Evolutionary conservation across 2,888 invertebrate genomes (phyloP).

Genomic region (Andrena bicolor): DNA sequence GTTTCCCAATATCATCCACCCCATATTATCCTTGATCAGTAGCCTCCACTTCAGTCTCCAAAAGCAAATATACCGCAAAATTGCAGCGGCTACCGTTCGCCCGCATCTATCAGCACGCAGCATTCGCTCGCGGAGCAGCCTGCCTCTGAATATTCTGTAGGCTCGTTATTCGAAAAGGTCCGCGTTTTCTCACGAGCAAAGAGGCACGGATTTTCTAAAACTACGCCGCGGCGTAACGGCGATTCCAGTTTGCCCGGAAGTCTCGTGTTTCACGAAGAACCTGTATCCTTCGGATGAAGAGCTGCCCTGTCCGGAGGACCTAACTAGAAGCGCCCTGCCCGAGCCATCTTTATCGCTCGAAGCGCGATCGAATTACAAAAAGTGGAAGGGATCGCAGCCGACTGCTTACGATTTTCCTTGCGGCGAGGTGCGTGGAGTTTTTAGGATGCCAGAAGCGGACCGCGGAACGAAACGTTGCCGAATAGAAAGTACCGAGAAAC

Average conservation of each 20-base stretch:
- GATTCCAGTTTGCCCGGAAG: constrained; percentile 67
- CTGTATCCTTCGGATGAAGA: constrained; percentile 44
- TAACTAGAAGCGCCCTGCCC: neutral
- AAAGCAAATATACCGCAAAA: neutral
- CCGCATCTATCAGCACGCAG: neutral
- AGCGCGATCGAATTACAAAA: neutral
- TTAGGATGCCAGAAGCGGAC: neutral
- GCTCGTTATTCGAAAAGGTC: constrained; percentile 29
- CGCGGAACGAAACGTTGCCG: neutral
- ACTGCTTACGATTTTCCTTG: neutral
- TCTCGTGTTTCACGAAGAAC: constrained; percentile 49
- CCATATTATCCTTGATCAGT: neutral
- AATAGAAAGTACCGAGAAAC: constrained; percentile 50
- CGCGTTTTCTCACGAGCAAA: constrained; percentile 40
- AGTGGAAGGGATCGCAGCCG: neutral
- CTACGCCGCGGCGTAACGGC: constrained; percentile 20
- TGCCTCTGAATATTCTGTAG: neutral
- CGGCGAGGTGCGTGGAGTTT: neutral
- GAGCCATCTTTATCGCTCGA: neutral
- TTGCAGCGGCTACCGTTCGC: neutral
- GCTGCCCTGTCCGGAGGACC: constrained; percentile 18
- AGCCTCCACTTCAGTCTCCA: too few relatives aligned
- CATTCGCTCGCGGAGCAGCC: neutral
- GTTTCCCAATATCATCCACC: too few relatives aligned
- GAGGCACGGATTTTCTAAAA: constrained; percentile 38